These are phyloP conservation scores for Cercopithecus mona DNA, from an alignment of 2,113 vertebrate species.

Conservation along the genomic window DNA sequence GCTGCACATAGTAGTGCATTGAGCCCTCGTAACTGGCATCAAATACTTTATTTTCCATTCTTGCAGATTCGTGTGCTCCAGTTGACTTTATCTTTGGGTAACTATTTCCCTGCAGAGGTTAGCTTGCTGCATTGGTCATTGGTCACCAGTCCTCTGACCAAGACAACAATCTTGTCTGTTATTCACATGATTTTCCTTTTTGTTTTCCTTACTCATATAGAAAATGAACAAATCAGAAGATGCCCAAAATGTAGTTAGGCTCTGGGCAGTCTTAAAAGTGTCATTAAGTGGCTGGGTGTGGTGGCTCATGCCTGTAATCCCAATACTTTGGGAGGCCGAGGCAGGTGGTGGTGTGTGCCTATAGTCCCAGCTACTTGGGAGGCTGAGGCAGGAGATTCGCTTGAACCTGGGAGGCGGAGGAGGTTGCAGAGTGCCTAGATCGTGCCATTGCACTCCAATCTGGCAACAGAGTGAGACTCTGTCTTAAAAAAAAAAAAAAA, in stretches of 20 bases:
- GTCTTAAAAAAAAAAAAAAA: too few species aligned
- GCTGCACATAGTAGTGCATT: rapidly evolving
- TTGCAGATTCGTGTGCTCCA: rapidly evolving
- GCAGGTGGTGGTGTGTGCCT: too few species aligned
- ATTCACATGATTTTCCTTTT: background rate
- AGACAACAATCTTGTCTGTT: background rate
- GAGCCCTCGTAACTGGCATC: rapidly evolving
- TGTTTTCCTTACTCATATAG: background rate
- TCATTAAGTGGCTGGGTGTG: background rate
- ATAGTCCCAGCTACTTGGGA: too few species aligned
- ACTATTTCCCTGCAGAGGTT: background rate
- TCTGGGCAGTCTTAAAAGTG: background rate
- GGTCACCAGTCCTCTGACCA: background rate
- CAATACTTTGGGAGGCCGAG: too few species aligned
- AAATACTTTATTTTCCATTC: background rate
- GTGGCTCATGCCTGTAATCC: too few species aligned
- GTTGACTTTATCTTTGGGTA: background rate
- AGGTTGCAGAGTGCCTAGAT: too few species aligned
- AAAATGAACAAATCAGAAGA: background rate
- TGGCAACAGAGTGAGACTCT: too few species aligned
- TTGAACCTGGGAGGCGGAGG: too few species aligned
- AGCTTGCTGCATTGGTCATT: background rate
- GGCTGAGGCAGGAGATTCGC: too few species aligned
- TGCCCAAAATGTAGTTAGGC: background rate
- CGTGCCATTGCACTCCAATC: too few species aligned